Conservation (phyloP, 2,888 invertebrate genomes). For the Actias luna region DNA sequence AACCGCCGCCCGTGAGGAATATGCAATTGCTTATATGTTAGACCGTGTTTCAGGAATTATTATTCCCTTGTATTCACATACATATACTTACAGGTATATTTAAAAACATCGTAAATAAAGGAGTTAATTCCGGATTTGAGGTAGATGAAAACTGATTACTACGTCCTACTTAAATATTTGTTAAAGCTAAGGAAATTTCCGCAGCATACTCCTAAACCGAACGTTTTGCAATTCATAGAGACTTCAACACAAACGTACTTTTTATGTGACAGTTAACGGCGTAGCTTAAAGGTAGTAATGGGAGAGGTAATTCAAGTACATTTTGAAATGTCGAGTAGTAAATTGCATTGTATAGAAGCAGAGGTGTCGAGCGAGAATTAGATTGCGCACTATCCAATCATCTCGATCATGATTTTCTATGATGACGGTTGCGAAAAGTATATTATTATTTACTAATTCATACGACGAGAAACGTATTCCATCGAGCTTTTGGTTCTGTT, state of each 20-base stretch:
- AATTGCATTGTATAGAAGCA: slow-evolving; percentile 66
- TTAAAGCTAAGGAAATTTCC: background rate
- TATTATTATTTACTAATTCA: slow-evolving; percentile 17
- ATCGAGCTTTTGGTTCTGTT: background rate
- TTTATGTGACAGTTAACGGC: background rate
- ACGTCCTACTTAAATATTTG: background rate
- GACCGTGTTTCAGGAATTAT: slow-evolving; percentile 17
- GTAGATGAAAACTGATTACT: too few relatives aligned
- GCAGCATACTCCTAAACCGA: background rate
- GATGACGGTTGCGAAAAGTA: slow-evolving; percentile 63
- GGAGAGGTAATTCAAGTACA: background rate
- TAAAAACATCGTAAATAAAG: too few relatives aligned
- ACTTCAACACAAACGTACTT: background rate
- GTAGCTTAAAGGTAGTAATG: background rate
- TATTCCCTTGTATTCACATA: background rate
- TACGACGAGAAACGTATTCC: background rate
- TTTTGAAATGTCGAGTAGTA: slow-evolving; percentile 55
- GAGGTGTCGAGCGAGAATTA: slow-evolving; percentile 63
- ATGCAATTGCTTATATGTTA: slow-evolving; percentile 49
- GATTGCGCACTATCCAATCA: slow-evolving; percentile 71
- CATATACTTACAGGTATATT: too few relatives aligned
- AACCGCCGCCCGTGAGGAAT: slow-evolving; percentile 60
- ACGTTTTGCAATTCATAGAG: background rate
- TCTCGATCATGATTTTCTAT: slow-evolving; percentile 67
- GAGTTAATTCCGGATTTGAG: too few relatives aligned